Conservation (phyloP, 2,888 invertebrate genomes). For the Aphodius sticticus region DNA sequence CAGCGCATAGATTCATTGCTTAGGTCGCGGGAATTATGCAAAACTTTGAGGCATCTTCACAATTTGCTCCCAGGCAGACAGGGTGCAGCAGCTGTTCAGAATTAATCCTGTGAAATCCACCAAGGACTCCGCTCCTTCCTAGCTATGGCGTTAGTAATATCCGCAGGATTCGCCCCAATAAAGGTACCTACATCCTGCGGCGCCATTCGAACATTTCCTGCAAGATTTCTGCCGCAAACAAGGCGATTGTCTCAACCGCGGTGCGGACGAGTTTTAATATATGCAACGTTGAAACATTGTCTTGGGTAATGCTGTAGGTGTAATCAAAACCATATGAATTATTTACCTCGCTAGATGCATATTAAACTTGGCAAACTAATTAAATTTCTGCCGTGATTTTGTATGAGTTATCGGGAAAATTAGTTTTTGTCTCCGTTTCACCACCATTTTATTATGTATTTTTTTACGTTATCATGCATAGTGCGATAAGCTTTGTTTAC, state of each 20-base stretch:
- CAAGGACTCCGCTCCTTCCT: not conserved
- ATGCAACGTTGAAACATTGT: slow-evolving; percentile 4
- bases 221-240: not conserved
- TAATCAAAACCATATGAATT: not conserved
- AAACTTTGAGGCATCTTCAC: not conserved
- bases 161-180: not conserved
- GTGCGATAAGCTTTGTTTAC: no score
- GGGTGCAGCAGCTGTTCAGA: not conserved
- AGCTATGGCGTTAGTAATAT: not conserved
- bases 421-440: no score
- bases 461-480: no score
- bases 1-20: not conserved
- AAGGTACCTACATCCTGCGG: not conserved
- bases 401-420: no score
- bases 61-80: not conserved
- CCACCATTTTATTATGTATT: no score
- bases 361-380: not conserved
- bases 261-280: not conserved
- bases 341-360: not conserved
- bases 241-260: not conserved
- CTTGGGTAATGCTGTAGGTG: not conserved
- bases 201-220: not conserved
- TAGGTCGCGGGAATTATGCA: not conserved
- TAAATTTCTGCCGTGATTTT: not conserved
- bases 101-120: not conserved